Evolutionary conservation across 2,888 invertebrate genomes (phyloP), one percentile per base, ranked within the genome.

Genomic region (Ernsta delagoae): DNA sequence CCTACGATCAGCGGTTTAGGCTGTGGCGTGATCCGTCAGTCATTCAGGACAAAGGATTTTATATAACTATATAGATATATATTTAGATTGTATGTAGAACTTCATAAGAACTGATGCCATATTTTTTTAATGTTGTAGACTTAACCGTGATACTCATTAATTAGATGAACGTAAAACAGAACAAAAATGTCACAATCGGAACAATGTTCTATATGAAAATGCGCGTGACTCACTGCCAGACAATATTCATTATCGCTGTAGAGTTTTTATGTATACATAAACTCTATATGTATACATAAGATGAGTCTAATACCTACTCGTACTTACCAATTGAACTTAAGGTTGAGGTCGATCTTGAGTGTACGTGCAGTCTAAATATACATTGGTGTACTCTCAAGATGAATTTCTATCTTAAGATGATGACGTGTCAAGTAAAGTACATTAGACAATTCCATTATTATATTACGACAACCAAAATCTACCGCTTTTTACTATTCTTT

Each of bases 71-170:
- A 78, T 50, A 50, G 1, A 48, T 48, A 36, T 73, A 72, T 75
- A 75, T 75, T 74, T 76, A 75, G 73, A 76, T 48, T 72, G 65
- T 66, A 59, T 70, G 67, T 70, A 70, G 67, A 65, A 72, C 72
- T 67, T 70, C 66, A 70, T 67, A 72, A 71, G 68, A 68, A 68
- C 69, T 68, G 73, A 73, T 72, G 73, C 73, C 73, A 75, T 78
- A 78, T 78, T 77, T 78, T 78, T 75, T 74, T 78, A 78, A 73
- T 69, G 71, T 72, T 73, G 70, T 85, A 82, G 69, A 64, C 79
- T 79, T 83, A 84, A 86, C 84, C 81, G 84, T 89, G 88, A 91
- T 92, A 91, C 90, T 90, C 88, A 89, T 68, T 68, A 68, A 77
- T 79, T 83, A 81, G 79, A 84, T 74, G 80, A 79, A 82, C 82